Conservation (phyloP, 2,797 vertebrate genomes). For the Crypturellus tataupa region DNA sequence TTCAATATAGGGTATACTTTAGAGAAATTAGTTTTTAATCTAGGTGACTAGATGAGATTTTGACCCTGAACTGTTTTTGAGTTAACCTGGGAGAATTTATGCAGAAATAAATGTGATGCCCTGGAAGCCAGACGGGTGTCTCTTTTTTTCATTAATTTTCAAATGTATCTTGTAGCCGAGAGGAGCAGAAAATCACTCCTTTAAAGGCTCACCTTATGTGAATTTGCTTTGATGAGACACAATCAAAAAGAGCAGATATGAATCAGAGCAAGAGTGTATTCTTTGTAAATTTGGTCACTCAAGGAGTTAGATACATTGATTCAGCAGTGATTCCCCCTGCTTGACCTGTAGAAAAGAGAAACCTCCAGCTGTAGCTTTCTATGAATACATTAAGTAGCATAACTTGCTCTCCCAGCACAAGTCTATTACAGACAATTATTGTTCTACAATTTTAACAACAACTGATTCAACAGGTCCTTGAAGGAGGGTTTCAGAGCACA, state of each 20-base stretch:
- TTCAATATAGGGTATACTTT: conserved; percentile 85
- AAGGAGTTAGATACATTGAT: conserved; percentile 82
- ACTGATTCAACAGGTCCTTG: conserved; percentile 22
- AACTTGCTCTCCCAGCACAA: conserved; percentile 71
- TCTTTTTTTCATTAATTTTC: conserved; percentile 90
- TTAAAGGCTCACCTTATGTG: conserved; percentile 79
- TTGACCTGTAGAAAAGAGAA: conserved; percentile 87
- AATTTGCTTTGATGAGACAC: conserved; percentile 88
- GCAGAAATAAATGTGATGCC: conserved; percentile 83
- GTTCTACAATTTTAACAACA: conserved; percentile 54
- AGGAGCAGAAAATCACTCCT: conserved; percentile 84
- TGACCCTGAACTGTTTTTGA: conserved; percentile 87
- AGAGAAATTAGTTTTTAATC: conserved; percentile 98
- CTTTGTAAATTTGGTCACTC: conserved; percentile 79
- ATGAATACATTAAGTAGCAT: conserved; percentile 82
- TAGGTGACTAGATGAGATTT: conserved; percentile 92
- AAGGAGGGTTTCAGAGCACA: conserved; percentile 31
- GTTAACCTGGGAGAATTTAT: conserved; percentile 90
- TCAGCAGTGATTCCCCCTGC: conserved; percentile 86
- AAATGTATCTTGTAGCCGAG: conserved; percentile 82
- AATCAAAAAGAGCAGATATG: conserved; percentile 87
- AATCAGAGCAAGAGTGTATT: conserved; percentile 79
- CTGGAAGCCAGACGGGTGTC: conserved; percentile 83
- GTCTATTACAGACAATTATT: conserved; percentile 41
- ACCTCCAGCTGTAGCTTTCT: conserved; percentile 83